Percentiles rank a stretch among this genome's conserved stretches.
Evolutionary conservation across 2,797 vertebrate genomes (phyloP).

Genomic region (Propithecus deckenii): DNA sequence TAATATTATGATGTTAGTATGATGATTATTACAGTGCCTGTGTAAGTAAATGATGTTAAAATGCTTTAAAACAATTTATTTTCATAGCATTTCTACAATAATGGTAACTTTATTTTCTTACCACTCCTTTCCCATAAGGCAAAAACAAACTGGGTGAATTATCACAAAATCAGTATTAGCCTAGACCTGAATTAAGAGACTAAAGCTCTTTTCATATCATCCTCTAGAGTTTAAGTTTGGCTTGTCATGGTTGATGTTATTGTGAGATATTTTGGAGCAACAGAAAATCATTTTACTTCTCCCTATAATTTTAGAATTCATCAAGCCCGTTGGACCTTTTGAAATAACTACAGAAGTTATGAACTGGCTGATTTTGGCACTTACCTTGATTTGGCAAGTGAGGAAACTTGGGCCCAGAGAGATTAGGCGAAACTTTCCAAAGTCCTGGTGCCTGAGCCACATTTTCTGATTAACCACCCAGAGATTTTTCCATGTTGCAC

Average conservation of each 20-base stretch:
- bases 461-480: slow-evolving; percentile 58
- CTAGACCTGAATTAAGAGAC: background rate
- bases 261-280: slow-evolving; percentile 31
- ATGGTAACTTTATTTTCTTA: slow-evolving; percentile 31
- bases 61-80: slow-evolving; percentile 29
- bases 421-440: slow-evolving; percentile 47
- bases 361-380: slow-evolving; percentile 26
- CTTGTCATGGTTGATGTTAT: background rate
- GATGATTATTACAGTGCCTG: background rate
- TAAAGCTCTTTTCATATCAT: background rate
- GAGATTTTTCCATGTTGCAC: background rate
- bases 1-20: background rate
- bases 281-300: background rate
- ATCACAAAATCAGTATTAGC: background rate
- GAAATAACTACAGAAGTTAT: background rate
- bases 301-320: background rate
- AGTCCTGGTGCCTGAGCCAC: background rate
- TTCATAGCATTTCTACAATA: slow-evolving; percentile 3
- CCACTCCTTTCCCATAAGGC: background rate
- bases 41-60: background rate
- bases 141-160: slow-evolving; percentile 32
- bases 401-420: slow-evolving; percentile 47
- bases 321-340: background rate
- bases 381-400: slow-evolving; percentile 47
- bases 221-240: background rate